Evolutionary conservation across 2,888 invertebrate genomes (phyloP).

Genomic region (Leptodirus hochenwartii): DNA sequence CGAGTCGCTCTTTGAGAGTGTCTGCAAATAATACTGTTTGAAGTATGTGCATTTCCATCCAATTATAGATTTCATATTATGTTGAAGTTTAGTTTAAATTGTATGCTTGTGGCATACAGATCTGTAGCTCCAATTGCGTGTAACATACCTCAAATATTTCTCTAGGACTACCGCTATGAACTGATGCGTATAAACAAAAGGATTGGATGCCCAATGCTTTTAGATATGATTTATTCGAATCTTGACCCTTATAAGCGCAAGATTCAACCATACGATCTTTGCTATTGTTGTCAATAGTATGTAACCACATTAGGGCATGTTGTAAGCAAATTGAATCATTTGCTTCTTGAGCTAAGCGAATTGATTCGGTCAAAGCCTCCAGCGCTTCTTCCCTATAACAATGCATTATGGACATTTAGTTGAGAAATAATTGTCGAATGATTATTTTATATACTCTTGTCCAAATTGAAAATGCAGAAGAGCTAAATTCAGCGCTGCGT

Average conservation of each 20-base stretch:
- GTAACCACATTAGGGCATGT: slow-evolving; percentile 70
- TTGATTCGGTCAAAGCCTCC: slow-evolving; percentile 69
- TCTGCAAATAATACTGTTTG: no score
- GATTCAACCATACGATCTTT: slow-evolving; percentile 42
- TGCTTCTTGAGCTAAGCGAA: slow-evolving; percentile 73
- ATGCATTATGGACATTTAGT: slow-evolving; percentile 7
- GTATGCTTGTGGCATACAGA: no score
- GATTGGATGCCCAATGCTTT: slow-evolving; percentile 57
- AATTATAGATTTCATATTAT: no score
- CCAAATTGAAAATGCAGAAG: slow-evolving; percentile 75
- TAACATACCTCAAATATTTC: slow-evolving; percentile 45
- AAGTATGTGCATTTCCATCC: no score
- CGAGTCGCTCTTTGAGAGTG: no score
- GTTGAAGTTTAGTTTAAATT: no score
- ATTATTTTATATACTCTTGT: slow-evolving; percentile 37
- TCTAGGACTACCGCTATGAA: slow-evolving; percentile 45
- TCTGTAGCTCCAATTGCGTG: no score
- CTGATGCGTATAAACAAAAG: slow-evolving; percentile 58
- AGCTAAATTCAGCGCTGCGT: slow-evolving; percentile 80
- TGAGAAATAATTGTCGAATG: slow-evolving; percentile 4
- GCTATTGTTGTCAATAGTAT: slow-evolving; percentile 34
- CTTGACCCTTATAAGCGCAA: slow-evolving; percentile 47
- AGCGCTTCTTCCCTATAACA: slow-evolving; percentile 52
- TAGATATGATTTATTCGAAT: slow-evolving; percentile 48
- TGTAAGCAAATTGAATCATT: slow-evolving; percentile 74